A percentile compares a stretch with the other conserved stretches of the same genome.
Evolutionary conservation across 2,888 invertebrate species (phyloP).

Genomic region (Maniola hyperantus): DNA sequence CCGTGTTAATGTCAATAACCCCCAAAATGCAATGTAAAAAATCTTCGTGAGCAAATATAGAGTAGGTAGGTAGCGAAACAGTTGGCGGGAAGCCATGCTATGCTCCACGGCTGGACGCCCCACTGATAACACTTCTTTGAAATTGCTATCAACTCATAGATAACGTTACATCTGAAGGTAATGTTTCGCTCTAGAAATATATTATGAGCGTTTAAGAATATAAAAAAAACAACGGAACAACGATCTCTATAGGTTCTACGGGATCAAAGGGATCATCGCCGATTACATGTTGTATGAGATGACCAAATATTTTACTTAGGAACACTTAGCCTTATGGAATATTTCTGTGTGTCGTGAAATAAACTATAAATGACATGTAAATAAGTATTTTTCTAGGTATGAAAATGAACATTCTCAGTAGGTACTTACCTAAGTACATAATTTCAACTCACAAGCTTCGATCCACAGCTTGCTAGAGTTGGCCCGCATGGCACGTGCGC

Average conservation of each 20-base stretch:
- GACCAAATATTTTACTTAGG: neutral
- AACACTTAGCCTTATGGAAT: neutral
- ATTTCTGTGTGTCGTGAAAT: neutral
- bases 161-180: constrained; percentile 34
- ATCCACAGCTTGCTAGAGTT: neutral
- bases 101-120: constrained; percentile 53
- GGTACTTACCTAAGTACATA: no score
- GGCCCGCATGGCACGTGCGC: constrained; percentile 4
- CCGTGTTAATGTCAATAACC: constrained; percentile 77
- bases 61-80: constrained; percentile 70
- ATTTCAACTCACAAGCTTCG: neutral
- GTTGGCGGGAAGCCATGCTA: constrained; percentile 71
- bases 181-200: constrained; percentile 11
- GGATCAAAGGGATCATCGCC: neutral
- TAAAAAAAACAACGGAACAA: neutral
- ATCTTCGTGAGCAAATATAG: constrained; percentile 76
- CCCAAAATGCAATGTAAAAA: constrained; percentile 72
- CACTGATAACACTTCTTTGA: constrained; percentile 58
- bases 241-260: no score
- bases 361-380: neutral
- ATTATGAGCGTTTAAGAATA: neutral
- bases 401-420: no score
- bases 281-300: neutral
- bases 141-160: constrained; percentile 40
- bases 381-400: no score